These are phyloP conservation scores for Campaea margaritaria DNA, from an alignment of 2,888 invertebrate genomes.

Conservation along the genomic window DNA sequence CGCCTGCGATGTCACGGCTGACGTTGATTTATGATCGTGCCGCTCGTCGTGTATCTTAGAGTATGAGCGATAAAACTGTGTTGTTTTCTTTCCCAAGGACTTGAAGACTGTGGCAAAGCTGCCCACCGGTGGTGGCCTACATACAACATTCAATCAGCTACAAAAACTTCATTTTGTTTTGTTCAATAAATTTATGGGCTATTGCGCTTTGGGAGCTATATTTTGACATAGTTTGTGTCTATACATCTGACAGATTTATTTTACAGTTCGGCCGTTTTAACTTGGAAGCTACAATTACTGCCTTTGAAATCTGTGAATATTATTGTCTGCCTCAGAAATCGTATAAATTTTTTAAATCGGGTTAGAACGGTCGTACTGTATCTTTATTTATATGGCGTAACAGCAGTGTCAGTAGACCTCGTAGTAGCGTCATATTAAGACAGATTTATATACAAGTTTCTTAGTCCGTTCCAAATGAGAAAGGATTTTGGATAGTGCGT, in stretches of 20 bases:
- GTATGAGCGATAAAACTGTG: conserved; percentile 61
- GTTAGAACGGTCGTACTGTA: conserved; percentile 9
- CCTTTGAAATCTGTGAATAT: neutral
- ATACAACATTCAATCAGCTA: conserved; percentile 38
- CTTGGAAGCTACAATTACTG: neutral
- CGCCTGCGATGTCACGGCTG: conserved; percentile 51
- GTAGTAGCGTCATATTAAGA: neutral
- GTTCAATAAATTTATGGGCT: conserved; percentile 52
- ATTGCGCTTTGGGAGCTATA: conserved; percentile 14
- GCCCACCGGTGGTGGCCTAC: conserved; percentile 38
- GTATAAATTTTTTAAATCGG: neutral
- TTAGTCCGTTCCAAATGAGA: no score
- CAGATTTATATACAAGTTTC: no score
- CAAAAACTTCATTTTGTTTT: conserved; percentile 53
- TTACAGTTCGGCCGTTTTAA: conserved; percentile 14
- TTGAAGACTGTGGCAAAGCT: conserved; percentile 55
- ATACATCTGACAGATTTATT: conserved; percentile 8
- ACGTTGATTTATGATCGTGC: conserved; percentile 44
- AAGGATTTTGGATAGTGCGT: no score
- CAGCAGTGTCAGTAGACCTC: conserved; percentile 14
- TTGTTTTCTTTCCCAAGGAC: conserved; percentile 77
- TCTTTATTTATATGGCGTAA: conserved; percentile 3
- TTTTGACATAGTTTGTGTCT: conserved; percentile 18
- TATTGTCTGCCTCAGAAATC: neutral
- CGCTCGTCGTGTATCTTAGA: conserved; percentile 35